Base-by-base conservation (phyloP, 2,797 vertebrate genomes). In the Bradypodion ventrale region DNA sequence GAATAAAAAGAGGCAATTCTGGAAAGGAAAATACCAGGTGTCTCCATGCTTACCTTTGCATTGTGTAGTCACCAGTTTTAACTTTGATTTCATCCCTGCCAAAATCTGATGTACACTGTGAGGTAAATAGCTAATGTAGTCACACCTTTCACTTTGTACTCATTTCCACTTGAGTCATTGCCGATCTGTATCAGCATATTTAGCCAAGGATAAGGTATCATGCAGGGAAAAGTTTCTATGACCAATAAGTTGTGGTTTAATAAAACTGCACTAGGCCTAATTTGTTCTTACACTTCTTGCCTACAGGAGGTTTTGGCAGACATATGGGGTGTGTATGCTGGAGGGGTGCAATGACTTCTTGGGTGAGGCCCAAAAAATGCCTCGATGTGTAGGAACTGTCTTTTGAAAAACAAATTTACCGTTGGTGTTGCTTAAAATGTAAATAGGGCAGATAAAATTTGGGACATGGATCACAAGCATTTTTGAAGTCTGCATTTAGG, bases 261-360 rank as follows among this genome's bases (percentile, higher is more conserved):
- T 79, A 56, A 85, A 72, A 89, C 85, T 90, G 69, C 91, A 90
- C 94, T 93, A 92, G 83, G 4, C n/a, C 89, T 90, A 85, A 89
- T 92, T 87, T 90, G 83, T 88, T 91, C 90, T 90, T 85, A 87
- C 80, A 69, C 80, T 90, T 92, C 88, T 87, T 92, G 90, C 86
- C 89, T 84, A 82, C 77, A 80, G 88, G 86, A 82, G 92, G 78
- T 73, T 87, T 83, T 88, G 82, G 82, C 84, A 83, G 63, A 60
- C 77, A 83, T 62, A 60, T 78, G 44, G 84, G 90, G 91, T 90
- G 91, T 86, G 80, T 88, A 82, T 73, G 76, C 89, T 85, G 75
- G 65, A 93, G 84, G 87, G 88, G 83, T 90, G 84, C 86, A 89
- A 84, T 32, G 78, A 77, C 0, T 0, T 78, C 84, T 80, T 85